Conservation (phyloP, 2,888 invertebrate genomes). For the Himalopsyche japonica region DNA sequence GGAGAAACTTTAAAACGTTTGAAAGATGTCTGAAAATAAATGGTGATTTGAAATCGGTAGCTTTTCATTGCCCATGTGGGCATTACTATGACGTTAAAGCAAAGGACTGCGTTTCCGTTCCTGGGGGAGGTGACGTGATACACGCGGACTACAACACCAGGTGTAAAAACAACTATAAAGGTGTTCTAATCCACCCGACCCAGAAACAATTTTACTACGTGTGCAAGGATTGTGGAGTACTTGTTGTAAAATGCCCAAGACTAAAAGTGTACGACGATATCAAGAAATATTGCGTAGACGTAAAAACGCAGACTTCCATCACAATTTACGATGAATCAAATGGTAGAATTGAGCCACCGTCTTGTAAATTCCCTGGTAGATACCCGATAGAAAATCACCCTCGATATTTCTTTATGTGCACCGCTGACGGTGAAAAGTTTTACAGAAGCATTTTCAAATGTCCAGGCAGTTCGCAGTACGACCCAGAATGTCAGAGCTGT, state of each 20-base stretch:
- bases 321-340: conserved; percentile 42
- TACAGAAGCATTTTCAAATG: conserved; percentile 46
- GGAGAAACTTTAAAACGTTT: conserved; percentile 24
- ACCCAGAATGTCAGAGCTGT: conserved; percentile 45
- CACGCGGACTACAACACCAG: conserved; percentile 42
- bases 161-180: conserved; percentile 47
- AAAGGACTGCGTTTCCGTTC: conserved; percentile 23
- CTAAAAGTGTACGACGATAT: conserved; percentile 45
- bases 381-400: conserved; percentile 49
- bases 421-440: conserved; percentile 42
- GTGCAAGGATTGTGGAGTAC: conserved; percentile 49
- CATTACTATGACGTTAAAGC: conserved; percentile 26
- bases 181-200: conserved; percentile 48
- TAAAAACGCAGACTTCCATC: conserved; percentile 28
- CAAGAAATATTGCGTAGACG: conserved; percentile 41
- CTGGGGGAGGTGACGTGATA: conserved; percentile 44
- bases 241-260: conserved; percentile 50
- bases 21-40: conserved; percentile 27
- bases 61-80: conserved; percentile 25
- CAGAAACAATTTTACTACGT: conserved; percentile 52
- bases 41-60: conserved; percentile 17
- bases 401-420: conserved; percentile 48
- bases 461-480: conserved; percentile 46
- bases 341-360: conserved; percentile 43
- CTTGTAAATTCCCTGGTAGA: conserved; percentile 45